phyloP scores from a whole-genome alignment of 2,888 invertebrate genomes.

The Thymelicus sylvestris region DNA sequence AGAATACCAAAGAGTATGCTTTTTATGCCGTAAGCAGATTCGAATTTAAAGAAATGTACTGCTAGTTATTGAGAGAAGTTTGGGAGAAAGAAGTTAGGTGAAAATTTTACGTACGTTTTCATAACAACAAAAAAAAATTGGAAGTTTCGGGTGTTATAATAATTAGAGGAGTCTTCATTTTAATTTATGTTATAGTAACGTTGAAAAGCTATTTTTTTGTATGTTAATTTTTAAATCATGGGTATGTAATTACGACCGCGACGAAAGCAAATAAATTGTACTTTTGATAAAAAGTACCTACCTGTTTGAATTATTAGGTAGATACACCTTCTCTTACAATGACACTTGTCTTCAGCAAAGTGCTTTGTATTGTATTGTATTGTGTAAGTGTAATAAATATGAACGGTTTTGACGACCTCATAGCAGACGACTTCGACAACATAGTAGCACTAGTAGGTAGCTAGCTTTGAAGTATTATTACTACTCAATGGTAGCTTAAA shows the following conservation, averaged over 20 bases:
- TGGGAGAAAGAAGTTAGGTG: slow-evolving; percentile 3
- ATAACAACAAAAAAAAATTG: not conserved
- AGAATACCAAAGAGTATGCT: slow-evolving; percentile 12
- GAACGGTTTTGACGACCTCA: too few relatives aligned
- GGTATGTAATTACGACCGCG: not conserved
- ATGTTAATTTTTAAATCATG: not conserved
- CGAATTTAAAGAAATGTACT: slow-evolving; percentile 9
- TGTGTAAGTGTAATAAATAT: too few relatives aligned
- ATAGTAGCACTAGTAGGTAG: too few relatives aligned
- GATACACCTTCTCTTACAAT: too few relatives aligned
- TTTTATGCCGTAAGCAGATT: slow-evolving; percentile 10
- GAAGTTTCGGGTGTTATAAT: slow-evolving; percentile 2
- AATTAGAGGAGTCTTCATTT: not conserved
- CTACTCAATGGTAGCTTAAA: too few relatives aligned
- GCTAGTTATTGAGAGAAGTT: slow-evolving; percentile 11
- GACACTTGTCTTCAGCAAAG: too few relatives aligned
- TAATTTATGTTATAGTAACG: not conserved
- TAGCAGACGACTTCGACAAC: too few relatives aligned
- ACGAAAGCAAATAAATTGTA: not conserved
- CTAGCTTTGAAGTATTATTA: too few relatives aligned
- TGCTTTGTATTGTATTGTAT: too few relatives aligned
- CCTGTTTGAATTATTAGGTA: too few relatives aligned
- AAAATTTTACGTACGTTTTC: not conserved
- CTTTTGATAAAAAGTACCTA: too few relatives aligned
- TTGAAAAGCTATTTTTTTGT: not conserved